Conservation (phyloP, 2,888 invertebrate species). For the Steinernema carpocapsae region DNA sequence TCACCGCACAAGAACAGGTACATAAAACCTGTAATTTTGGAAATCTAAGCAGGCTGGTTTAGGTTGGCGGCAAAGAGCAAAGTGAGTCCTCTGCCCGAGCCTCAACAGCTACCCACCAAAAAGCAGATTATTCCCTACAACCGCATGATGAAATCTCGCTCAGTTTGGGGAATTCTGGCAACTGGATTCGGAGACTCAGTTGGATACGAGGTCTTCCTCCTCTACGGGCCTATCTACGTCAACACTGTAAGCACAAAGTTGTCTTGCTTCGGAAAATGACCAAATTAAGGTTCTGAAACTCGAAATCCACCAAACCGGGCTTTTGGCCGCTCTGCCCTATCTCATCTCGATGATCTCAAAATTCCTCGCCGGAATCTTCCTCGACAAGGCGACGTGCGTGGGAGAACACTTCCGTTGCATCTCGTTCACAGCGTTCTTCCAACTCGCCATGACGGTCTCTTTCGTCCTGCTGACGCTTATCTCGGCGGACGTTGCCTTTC, state of each 20-base stretch:
- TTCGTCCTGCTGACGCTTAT: constrained; percentile 20
- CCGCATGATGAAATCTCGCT: constrained; percentile 1
- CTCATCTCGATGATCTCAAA: constrained; percentile 23
- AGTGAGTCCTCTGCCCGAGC: neutral
- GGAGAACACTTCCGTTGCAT: constrained; percentile 14
- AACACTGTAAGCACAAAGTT: constrained; percentile 13
- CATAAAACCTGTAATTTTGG: no score
- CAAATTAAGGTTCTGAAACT: constrained; percentile 10
- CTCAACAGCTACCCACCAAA: neutral
- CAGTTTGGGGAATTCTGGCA: constrained; percentile 12
- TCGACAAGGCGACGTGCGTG: constrained; percentile 14
- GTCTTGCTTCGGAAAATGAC: no score
- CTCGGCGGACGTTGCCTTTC: constrained; percentile 7
- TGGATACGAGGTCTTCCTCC: constrained; percentile 29
- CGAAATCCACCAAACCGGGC: constrained; percentile 26
- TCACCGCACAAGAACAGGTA: constrained; percentile 27
- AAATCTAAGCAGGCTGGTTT: neutral
- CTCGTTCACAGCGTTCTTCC: constrained; percentile 30
- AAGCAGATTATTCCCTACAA: constrained; percentile 29
- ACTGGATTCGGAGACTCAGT: constrained; percentile 22
- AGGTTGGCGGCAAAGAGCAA: constrained; percentile 14
- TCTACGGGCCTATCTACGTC: constrained; percentile 30
- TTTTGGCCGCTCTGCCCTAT: constrained; percentile 21
- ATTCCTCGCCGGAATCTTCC: constrained; percentile 27
- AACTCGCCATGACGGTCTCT: constrained; percentile 23